Evolutionary conservation across 2,113 vertebrate genomes (phyloP).

Genomic region (Pyrgilauda ruficollis): DNA sequence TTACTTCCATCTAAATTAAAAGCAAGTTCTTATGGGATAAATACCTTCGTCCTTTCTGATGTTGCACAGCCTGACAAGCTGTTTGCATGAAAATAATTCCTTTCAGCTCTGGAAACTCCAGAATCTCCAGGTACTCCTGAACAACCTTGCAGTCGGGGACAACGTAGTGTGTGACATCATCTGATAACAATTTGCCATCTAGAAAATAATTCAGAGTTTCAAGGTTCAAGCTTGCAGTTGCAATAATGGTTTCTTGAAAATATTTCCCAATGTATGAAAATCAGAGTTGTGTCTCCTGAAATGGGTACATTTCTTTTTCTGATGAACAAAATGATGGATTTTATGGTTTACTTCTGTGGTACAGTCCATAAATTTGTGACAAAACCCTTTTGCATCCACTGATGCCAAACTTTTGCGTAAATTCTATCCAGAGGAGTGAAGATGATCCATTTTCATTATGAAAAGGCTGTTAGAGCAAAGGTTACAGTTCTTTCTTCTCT

Average conservation of each 20-base stretch:
- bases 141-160: conserved; percentile 89
- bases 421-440: background rate
- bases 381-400: background rate
- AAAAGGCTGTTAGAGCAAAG: background rate
- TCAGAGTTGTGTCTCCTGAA: background rate
- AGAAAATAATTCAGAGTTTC: conserved; percentile 34
- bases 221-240: conserved; percentile 11
- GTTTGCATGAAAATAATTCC: conserved; percentile 94
- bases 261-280: background rate
- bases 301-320: background rate
- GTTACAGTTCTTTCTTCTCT: background rate
- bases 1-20: background rate
- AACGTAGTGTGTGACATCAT: conserved; percentile 91
- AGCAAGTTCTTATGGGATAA: background rate
- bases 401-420: background rate
- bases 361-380: background rate
- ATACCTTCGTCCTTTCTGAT: conserved; percentile 91
- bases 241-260: background rate
- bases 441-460: background rate
- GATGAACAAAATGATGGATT: background rate
- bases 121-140: conserved; percentile 89
- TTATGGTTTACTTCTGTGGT: background rate
- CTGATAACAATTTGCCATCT: conserved; percentile 87
- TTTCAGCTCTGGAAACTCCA: conserved; percentile 88
- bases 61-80: conserved; percentile 87